A percentile compares a stretch with the other conserved stretches of the same genome.
Conservation (phyloP, 2,888 invertebrate genomes). For the Helleia helle region DNA sequence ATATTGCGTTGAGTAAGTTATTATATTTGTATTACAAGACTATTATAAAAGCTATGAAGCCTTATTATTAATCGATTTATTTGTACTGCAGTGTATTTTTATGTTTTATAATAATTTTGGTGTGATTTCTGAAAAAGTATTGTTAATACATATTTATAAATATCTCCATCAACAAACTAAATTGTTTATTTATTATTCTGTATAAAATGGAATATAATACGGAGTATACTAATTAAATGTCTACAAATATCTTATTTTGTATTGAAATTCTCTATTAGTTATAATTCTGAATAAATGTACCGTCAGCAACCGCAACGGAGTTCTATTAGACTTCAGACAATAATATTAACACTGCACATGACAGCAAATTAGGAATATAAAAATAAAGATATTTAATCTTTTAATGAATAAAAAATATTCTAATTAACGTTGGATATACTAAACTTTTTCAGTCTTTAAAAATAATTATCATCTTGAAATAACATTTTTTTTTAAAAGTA, state of each 20-base stretch:
- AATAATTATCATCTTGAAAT: too few species aligned
- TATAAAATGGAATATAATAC: constrained; percentile 5
- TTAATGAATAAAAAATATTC: too few species aligned
- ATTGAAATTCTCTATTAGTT: constrained; percentile 2
- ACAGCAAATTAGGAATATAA: too few species aligned
- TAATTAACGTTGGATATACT: too few species aligned
- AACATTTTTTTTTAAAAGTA: too few species aligned
- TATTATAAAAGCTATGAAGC: constrained; percentile 6
- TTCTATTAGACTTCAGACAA: too few species aligned
- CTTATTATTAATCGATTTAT: background rate
- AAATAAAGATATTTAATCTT: too few species aligned
- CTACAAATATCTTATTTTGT: background rate
- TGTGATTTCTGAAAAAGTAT: constrained; percentile 6
- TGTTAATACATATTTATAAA: background rate
- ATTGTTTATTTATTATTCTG: background rate
- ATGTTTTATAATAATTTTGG: constrained; percentile 9
- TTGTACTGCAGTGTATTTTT: constrained; percentile 11
- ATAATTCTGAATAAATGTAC: background rate
- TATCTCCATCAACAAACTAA: background rate
- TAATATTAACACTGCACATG: too few species aligned
- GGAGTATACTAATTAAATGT: constrained; percentile 2
- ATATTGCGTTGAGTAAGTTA: constrained; percentile 6
- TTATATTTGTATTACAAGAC: background rate
- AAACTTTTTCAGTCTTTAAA: too few species aligned
- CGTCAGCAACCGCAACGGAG: background rate